A percentile compares a stretch with the other conserved stretches of the same genome.
phyloP scores from a whole-genome alignment of 1,140 invertebrate genomes.

The Ceratitis capitata region DNA sequence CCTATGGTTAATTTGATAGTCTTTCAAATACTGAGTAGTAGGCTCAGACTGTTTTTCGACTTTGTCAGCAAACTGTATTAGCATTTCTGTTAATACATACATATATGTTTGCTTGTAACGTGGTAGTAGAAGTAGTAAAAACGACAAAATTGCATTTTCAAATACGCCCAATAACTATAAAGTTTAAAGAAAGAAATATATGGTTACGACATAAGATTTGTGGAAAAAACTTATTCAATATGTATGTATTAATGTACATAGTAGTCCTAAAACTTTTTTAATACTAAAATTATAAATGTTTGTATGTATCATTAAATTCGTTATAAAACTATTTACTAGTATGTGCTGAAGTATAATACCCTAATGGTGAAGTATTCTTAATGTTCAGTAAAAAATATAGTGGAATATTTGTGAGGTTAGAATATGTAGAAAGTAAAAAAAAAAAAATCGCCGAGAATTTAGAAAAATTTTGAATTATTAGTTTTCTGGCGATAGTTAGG shows the following conservation, averaged over 20 bases:
- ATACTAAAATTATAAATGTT: background rate
- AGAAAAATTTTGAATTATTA: no score
- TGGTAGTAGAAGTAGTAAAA: slow-evolving; percentile 22
- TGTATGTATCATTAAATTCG: background rate
- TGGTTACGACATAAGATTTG: slow-evolving; percentile 23
- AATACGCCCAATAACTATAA: slow-evolving; percentile 35
- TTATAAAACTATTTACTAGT: background rate
- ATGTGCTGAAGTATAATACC: background rate
- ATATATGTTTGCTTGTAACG: background rate
- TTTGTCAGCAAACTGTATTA: slow-evolving; percentile 24
- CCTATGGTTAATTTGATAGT: slow-evolving; percentile 13
- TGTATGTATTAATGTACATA: no score
- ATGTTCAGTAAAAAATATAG: no score
- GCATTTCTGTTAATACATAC: slow-evolving; percentile 33
- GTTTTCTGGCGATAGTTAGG: no score
- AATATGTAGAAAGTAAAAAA: no score
- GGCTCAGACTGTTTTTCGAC: no score
- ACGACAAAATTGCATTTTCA: slow-evolving; percentile 30
- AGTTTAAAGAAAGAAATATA: slow-evolving; percentile 39
- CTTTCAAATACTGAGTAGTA: background rate
- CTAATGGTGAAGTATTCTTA: no score
- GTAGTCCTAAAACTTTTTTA: background rate
- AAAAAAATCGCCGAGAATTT: no score
- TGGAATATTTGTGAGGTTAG: no score
- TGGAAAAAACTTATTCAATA: background rate